Evolutionary conservation across 2,797 vertebrate genomes (phyloP), one percentile per base, ranked within the genome.

Genomic region (Lepidocolaptes lacrymiger): DNA sequence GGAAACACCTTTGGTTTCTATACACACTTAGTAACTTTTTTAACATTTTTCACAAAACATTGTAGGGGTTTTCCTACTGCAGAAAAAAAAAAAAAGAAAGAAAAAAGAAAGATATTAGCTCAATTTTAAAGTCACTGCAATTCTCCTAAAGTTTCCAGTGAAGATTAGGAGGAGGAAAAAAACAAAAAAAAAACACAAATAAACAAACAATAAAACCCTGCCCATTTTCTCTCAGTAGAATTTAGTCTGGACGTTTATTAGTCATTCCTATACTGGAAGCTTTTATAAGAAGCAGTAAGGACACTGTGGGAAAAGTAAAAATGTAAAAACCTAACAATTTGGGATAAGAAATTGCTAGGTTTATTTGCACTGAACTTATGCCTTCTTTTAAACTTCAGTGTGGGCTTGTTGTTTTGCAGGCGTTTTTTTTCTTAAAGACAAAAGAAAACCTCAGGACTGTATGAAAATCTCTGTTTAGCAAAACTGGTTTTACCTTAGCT

Each of bases 381-480:
- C 3, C 11, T 72, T 24, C 64, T 54, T 37, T 6, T 66, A 36
- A 68, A 72, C 46, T 39, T 16, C n/a, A 51, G 8, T 4, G 3
- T 56, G 7, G 0, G 4, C 8, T n/a, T 63, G 9, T 68, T 77
- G 9, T 34, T 84, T 28, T 3, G 2, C 2, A 23, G 3, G 3
- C n/a, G 19, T 3, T 30, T 48, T 52, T 66, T 30, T 43, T 24
- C 28, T 75, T 20, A 36, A 81, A 58, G 6, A 7, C 8, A 63
- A 37, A 56, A 59, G 8, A 32, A 84, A 48, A 9, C 10, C 14
- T 51, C 11, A 28, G 30, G 4, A 39, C 46, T 36, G 7, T 21
- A 56, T 28, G 5, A 51, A 87, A 82, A 69, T 17, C 16, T 75
- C 28, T 27, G 3, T 48, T 84, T 73, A 54, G 62, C 9, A 63